Evolutionary conservation across 2,888 invertebrate genomes (phyloP), one percentile per base, ranked within the genome.

Genomic region (Iphiclides podalirius): DNA sequence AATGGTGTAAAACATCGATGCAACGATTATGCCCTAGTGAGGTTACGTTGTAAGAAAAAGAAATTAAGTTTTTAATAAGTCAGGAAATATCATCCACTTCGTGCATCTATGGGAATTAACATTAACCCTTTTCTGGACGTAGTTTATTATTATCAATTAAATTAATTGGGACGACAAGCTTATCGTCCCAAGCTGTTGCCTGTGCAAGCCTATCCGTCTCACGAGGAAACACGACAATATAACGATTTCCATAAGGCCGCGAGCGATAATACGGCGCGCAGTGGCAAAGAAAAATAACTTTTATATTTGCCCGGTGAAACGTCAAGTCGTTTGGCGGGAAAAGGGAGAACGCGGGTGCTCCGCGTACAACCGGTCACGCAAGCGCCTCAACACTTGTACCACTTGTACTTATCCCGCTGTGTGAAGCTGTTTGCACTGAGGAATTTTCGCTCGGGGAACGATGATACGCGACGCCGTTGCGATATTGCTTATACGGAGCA

Each of bases 221-320:
- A 42, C 12, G 12, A 33, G 42, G 36, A 12, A 37, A 15, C n/a
- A 12, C 42, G 23, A 63, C 61, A 61, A 58, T 55, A 52, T 58
- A 43, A 52, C 41, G 62, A 65, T 66, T 67, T 67, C 71, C 64
- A 63, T 66, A 67, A 61, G 48, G 62, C 59, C 59, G 53, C 55
- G 61, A 63, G 59, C 61, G 56, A 72, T 72, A 72, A 76, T 75
- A 80, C 80, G 76, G 75, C 67, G 73, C 52, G 64, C 69, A 63
- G 75, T 70, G 67, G 63, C 74, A 79, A 74, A 72, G 70, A 65
- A 83, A 86, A 79, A 80, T 83, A 78, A 76, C 81, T 82, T 84
- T 75, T 80, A 82, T 83, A 78, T 82, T 80, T 82, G 83, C 73
- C 80, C 75, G 79, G 75, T 77, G 83, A 84, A 87, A 85, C 81